Evolutionary conservation across 2,113 vertebrate species (phyloP).

Genomic region (Gulo gulo): DNA sequence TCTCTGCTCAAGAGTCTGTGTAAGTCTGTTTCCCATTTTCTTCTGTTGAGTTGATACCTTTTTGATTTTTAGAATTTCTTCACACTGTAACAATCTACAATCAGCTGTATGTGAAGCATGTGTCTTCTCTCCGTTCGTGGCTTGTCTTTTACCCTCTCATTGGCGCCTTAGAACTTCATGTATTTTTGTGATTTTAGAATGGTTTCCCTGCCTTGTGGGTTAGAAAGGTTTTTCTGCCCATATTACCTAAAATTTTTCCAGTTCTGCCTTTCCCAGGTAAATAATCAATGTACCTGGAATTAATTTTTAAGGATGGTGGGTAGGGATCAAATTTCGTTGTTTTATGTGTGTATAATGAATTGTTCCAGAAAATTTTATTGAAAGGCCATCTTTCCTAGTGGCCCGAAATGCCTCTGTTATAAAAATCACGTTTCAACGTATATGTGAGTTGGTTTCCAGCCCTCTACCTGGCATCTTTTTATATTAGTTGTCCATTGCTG

Average conservation of each 20-base stretch:
- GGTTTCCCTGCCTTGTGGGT: neutral
- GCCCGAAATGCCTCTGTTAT: neutral
- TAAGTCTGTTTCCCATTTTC: neutral
- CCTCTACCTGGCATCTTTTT: neutral
- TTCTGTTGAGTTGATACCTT: neutral
- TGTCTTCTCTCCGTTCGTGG: neutral
- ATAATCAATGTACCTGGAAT: neutral
- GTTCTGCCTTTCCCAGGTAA: neutral
- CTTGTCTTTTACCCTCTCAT: neutral
- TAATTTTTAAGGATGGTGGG: neutral
- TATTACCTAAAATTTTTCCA: neutral
- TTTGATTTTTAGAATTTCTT: neutral
- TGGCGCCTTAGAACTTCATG: neutral
- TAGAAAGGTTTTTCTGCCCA: constrained; percentile 1
- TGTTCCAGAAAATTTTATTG: neutral
- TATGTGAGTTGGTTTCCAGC: neutral
- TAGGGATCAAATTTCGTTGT: neutral
- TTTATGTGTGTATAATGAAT: neutral
- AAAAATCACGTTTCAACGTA: neutral
- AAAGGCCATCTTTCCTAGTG: neutral
- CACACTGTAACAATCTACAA: neutral
- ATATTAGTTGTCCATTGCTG: neutral
- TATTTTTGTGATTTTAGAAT: neutral
- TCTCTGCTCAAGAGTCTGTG: neutral
- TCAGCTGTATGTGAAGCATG: neutral